Base-by-base conservation (phyloP, 2,113 vertebrate species). In the Chaetura pelagica region DNA sequence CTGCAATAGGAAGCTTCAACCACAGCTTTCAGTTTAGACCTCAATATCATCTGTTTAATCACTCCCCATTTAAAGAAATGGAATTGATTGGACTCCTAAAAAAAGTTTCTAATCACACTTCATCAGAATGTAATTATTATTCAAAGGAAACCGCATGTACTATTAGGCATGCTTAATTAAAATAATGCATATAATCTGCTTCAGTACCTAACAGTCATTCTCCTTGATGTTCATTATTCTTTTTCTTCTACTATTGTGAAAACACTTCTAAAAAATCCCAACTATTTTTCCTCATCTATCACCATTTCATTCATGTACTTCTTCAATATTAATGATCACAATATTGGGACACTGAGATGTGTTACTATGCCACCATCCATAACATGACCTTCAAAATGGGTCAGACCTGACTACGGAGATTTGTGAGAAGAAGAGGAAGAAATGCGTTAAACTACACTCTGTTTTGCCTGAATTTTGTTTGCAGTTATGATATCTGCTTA, bases 21-120 rank as follows among this genome's bases (percentile, higher is more conserved):
- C 59, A 96, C 76, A 92, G 91, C 44, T 90, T 89, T 90, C 87
- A 95, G 67, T 95, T 91, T 44, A 93, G 69, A 94, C 79, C 90
- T 86, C 85, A 85, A 96, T 97, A 97, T 75, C 93, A 92, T 97
- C 96, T 96, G 83, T 96, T 89, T 98, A 97, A 98, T 97, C 96
- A 97, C 74, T 96, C 75, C 82, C 46, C 84, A 92, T 97, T 90
- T 95, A 97, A 72, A 96, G 79, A 97, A 97, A 97, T 87, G 80
- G 90, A 95, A 95, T 95, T 97, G 95, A 96, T 97, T 98, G 96
- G 97, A 97, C 58, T 82, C 81, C 32, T 78, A 92, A 96, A 97
- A 96, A 92, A 68, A 79, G 75, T 79, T 93, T 94, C 87, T 97
- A 98, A 98, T 98, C 97, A 97, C 75, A 94, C 87, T 93, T 97